These are phyloP conservation scores for Lates calcarifer DNA, from an alignment of 2,113 vertebrate genomes.

Conservation along the genomic window DNA sequence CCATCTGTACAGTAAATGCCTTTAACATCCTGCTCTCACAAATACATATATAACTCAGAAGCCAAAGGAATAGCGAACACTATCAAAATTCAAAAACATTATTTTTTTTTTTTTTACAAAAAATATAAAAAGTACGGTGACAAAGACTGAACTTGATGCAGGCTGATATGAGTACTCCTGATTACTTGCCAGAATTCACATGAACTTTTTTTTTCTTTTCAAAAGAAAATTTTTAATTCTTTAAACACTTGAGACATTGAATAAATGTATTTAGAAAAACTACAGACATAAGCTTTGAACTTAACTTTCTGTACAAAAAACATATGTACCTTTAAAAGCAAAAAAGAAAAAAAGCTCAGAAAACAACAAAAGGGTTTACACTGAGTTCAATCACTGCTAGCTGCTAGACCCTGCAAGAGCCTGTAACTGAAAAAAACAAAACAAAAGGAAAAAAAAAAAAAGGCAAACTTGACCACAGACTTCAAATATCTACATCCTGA, in stretches of 20 bases:
- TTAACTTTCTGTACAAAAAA: conserved; percentile 81
- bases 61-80: conserved; percentile 70
- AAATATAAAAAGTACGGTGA: conserved; percentile 81
- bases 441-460: conserved; percentile 29
- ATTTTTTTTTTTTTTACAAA: conserved; percentile 72
- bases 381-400: conserved; percentile 61
- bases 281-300: conserved; percentile 72
- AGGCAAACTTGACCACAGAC: conserved; percentile 59
- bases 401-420: conserved; percentile 49
- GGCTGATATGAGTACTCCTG: conserved; percentile 56
- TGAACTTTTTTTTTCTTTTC: conserved; percentile 51
- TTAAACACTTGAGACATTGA: conserved; percentile 72
- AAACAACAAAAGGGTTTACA: conserved; percentile 36
- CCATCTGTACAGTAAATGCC: conserved; percentile 70
- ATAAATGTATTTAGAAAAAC: conserved; percentile 76
- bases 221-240: conserved; percentile 62
- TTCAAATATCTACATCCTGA: conserved; percentile 79
- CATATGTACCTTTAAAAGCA: conserved; percentile 59
- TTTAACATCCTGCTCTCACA: conserved; percentile 65
- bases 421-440: conserved; percentile 31
- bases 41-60: conserved; percentile 65
- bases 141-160: conserved; percentile 64
- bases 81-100: conserved; percentile 76
- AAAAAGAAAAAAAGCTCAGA: background rate
- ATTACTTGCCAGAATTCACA: conserved; percentile 67